Evolutionary conservation across 2,888 invertebrate genomes (phyloP).

Genomic region (Julus scandinavius): DNA sequence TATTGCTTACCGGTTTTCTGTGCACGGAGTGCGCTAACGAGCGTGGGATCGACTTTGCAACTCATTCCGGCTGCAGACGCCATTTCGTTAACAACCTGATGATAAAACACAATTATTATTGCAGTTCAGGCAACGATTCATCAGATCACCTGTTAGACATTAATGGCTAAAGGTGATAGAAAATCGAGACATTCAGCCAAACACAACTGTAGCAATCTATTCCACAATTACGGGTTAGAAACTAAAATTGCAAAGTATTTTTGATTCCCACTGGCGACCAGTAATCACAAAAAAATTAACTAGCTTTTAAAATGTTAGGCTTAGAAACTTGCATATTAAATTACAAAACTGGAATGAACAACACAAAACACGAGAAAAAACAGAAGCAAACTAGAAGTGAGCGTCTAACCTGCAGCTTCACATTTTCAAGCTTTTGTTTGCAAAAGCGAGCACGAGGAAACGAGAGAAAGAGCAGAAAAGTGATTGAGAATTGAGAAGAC

Average conservation of each 20-base stretch:
- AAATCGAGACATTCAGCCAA: not conserved
- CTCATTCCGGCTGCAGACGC: slow-evolving; percentile 94
- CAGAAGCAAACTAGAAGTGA: not conserved
- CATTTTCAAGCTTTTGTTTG: slow-evolving; percentile 59
- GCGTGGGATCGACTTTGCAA: slow-evolving; percentile 94
- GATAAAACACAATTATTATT: not conserved
- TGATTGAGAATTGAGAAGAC: slow-evolving; percentile 56
- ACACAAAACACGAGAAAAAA: not conserved
- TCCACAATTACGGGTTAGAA: not conserved
- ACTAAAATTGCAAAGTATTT: not conserved
- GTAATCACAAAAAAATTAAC: no score
- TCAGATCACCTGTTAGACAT: not conserved
- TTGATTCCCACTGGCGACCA: not conserved
- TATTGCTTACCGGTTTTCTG: slow-evolving; percentile 75
- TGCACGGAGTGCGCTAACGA: slow-evolving; percentile 87
- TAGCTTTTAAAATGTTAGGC: no score
- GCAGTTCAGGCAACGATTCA: not conserved
- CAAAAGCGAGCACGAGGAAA: slow-evolving; percentile 34
- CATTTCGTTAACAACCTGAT: slow-evolving; percentile 93
- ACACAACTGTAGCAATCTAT: not conserved
- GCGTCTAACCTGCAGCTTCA: slow-evolving; percentile 60
- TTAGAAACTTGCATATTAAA: no score
- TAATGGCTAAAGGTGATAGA: not conserved
- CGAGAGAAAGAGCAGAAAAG: slow-evolving; percentile 48
- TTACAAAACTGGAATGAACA: not conserved